A percentile compares a stretch with the other conserved stretches of the same genome.
Conservation (phyloP, 2,888 invertebrate species). For the Rhyacophila evoluta region DNA sequence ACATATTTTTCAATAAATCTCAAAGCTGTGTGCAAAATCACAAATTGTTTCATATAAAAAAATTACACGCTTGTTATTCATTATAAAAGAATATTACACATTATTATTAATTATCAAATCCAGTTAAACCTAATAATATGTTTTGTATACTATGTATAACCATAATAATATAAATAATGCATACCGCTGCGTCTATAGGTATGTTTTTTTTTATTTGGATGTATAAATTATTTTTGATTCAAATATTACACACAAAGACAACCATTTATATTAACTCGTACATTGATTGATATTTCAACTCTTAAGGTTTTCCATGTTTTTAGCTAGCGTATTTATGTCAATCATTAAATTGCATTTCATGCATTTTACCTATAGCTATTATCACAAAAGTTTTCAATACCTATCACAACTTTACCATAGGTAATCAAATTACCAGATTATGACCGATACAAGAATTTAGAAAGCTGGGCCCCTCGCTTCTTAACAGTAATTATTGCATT, state of each 20-base stretch:
- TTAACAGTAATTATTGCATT: not conserved
- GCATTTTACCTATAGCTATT: slow-evolving; percentile 30
- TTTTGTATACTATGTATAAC: not conserved
- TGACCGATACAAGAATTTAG: not conserved
- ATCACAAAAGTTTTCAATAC: slow-evolving; percentile 35
- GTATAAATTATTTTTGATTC: not conserved
- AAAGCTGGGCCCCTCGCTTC: not conserved
- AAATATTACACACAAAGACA: not conserved
- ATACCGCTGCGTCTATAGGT: no score
- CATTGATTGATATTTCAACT: not conserved
- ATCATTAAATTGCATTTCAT: not conserved
- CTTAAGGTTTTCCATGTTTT: not conserved
- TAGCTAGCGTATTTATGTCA: not conserved
- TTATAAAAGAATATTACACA: not conserved
- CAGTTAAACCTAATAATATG: not conserved
- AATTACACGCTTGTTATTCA: not conserved
- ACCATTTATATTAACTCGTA: not conserved
- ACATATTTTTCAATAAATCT: not conserved
- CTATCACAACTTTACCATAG: slow-evolving; percentile 27
- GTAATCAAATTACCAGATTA: not conserved
- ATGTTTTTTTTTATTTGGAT: no score
- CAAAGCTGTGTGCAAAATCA: not conserved
- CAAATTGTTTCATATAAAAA: not conserved
- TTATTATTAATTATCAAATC: not conserved
- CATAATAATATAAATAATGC: not conserved